Conservation (phyloP, 1,140 invertebrate genomes). For the Ostrea denselamellosa region DNA sequence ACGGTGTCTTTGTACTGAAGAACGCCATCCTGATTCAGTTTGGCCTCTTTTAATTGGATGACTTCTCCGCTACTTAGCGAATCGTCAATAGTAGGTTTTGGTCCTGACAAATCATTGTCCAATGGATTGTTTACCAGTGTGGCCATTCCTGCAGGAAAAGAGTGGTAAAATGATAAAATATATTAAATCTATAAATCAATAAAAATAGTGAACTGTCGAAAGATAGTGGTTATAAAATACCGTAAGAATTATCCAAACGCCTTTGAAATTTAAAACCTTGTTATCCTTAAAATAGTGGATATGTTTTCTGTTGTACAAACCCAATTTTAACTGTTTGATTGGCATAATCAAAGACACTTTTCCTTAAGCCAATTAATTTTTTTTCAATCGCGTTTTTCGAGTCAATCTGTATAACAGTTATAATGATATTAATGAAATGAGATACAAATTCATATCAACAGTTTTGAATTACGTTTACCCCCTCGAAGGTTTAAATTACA, state of each 20-base stretch:
- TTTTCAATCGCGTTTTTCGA: background rate
- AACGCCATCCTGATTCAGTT: conserved; percentile 47
- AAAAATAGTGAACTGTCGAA: background rate
- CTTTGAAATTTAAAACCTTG: background rate
- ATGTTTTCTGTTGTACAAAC: background rate
- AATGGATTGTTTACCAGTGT: conserved; percentile 47
- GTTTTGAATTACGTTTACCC: conserved; percentile 22
- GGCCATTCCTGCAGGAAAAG: conserved; percentile 51
- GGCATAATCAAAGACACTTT: conserved; percentile 28
- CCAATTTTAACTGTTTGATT: conserved; percentile 3
- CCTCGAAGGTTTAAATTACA: conserved; percentile 30
- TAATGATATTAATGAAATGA: background rate
- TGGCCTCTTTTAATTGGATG: conserved; percentile 50
- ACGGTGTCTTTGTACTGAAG: conserved; percentile 46
- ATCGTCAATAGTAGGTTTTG: background rate
- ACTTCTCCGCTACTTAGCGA: conserved; percentile 29
- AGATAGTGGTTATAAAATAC: background rate
- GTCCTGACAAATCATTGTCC: background rate
- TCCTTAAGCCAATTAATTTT: background rate
- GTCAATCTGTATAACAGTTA: background rate
- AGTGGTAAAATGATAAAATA: conserved; percentile 24
- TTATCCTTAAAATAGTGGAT: background rate
- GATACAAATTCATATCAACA: background rate
- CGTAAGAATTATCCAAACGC: background rate
- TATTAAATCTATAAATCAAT: background rate